Base-by-base conservation (phyloP, 2,113 vertebrate species). In the Tachysurus fulvidraco region DNA sequence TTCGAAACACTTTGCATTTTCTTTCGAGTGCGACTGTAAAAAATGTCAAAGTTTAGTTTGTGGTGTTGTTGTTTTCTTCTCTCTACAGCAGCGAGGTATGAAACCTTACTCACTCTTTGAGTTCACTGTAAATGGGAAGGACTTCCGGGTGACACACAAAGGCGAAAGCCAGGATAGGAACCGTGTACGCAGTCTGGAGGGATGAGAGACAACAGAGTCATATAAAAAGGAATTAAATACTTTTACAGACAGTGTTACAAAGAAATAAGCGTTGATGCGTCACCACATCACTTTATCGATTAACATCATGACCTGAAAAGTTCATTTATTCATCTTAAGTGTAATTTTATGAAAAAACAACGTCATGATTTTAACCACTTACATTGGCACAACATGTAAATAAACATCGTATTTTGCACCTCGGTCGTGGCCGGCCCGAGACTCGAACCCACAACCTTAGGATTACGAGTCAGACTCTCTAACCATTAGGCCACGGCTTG, bases 81-180 rank as follows among this genome's bases (percentile, higher is more conserved):
- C 2, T 23, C 36, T n/a, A 62, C 17, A n/a, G 14, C 16, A 0
- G 23, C 12, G 12, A 44, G 2, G 4, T 21, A 41, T 16, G 5
- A 25, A n/a, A 54, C 17, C 1, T 19, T 52, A 59, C 96, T 96
- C 94, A 99, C 98, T 97, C 96, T 96, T 97, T 99, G 44, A 99
- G 96, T 93, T 99, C 98, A 81, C 97, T 99, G 96, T 99, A 99
- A 95, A 99, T 98, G 52, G 98, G 98, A 89, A 99, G 95, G 64
- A 99, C 96, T 89, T 99, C 98, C 0, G 98, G 98, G 84, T 99
- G 98, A 92, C 98, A 99, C 87, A 99, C 98, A 59, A 99, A 99
- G 55, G 98, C 97, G 91, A 99, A 99, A 46, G 97, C 98, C 90
- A 99, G 94, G 92, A 99, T 99, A 57, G 98, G 98, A 65, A 99